Conservation (phyloP, 2,113 vertebrate species). For the Melanocharis versteri region DNA sequence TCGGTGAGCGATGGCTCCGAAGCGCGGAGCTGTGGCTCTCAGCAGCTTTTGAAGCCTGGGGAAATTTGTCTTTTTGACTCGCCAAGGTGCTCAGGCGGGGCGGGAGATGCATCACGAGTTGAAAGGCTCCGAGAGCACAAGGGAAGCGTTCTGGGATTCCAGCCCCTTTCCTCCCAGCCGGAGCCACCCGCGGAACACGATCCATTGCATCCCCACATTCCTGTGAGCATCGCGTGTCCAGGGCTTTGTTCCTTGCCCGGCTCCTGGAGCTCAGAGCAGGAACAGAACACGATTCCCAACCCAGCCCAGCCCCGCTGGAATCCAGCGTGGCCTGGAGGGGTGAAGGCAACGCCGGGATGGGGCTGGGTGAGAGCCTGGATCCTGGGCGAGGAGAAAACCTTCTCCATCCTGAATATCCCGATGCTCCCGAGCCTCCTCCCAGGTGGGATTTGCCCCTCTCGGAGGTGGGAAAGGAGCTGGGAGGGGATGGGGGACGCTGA, state of each 20-base stretch:
- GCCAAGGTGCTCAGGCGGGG: neutral
- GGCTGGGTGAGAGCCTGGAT: neutral
- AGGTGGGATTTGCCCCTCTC: fast-evolving
- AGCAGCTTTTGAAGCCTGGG: slow-evolving; percentile 18
- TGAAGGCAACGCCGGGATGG: fast-evolving
- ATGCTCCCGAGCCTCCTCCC: no score
- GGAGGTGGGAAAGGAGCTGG: neutral
- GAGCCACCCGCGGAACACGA: neutral
- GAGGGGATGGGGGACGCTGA: neutral
- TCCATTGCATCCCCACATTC: neutral
- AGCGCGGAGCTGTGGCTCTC: neutral
- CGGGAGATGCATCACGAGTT: neutral
- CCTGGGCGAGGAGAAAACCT: neutral
- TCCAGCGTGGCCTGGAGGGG: neutral
- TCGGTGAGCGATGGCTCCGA: neutral
- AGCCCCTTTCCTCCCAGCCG: neutral
- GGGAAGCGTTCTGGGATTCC: neutral
- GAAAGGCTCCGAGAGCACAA: neutral
- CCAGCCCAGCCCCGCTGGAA: fast-evolving
- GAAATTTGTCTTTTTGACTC: slow-evolving; percentile 45
- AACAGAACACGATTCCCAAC: neutral
- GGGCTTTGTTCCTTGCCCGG: neutral
- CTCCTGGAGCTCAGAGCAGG: neutral
- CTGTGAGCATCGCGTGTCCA: neutral
- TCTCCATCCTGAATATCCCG: fast-evolving